Percentiles rank a stretch among this genome's conserved stretches.
Conservation (phyloP, 2,888 invertebrate species). For the Andrena minutula region DNA sequence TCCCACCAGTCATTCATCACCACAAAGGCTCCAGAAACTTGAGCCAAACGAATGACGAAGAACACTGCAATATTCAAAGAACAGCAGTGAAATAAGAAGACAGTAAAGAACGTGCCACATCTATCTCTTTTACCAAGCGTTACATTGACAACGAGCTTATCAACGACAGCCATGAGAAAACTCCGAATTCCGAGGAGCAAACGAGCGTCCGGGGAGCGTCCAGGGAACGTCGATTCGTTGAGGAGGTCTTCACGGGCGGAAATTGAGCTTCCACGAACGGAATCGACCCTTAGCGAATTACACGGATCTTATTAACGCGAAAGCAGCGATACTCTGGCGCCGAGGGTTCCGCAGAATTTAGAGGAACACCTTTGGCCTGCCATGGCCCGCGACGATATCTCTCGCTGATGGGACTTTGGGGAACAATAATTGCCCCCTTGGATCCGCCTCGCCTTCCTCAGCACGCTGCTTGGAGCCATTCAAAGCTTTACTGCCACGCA, state of each 20-base stretch:
- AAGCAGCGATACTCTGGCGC: slow-evolving; percentile 16
- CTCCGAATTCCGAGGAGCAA: neutral
- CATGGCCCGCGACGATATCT: slow-evolving; percentile 75
- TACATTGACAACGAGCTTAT: slow-evolving; percentile 1
- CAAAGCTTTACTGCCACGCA: slow-evolving; percentile 72
- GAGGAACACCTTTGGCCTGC: slow-evolving; percentile 55
- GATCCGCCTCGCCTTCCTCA: slow-evolving; percentile 42
- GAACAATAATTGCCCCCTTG: slow-evolving; percentile 78
- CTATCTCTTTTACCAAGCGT: neutral
- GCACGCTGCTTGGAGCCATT: slow-evolving; percentile 66
- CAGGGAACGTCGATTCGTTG: neutral
- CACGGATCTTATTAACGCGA: slow-evolving; percentile 64
- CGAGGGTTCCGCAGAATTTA: slow-evolving; percentile 55
- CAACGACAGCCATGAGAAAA: neutral
- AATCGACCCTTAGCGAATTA: slow-evolving; percentile 31
- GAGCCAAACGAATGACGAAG: too few species aligned
- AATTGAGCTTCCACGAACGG: slow-evolving; percentile 1
- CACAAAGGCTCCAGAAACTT: too few species aligned
- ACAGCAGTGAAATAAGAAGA: too few species aligned
- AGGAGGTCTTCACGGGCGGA: neutral
- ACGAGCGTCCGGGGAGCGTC: slow-evolving; percentile 23
- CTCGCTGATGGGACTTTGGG: slow-evolving; percentile 78
- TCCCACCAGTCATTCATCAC: too few species aligned
- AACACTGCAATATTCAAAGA: too few species aligned
- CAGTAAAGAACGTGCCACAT: neutral